A percentile compares a stretch with the other conserved stretches of the same genome.
Conservation (phyloP, 2,113 vertebrate species). For the Willisornis vidua region DNA sequence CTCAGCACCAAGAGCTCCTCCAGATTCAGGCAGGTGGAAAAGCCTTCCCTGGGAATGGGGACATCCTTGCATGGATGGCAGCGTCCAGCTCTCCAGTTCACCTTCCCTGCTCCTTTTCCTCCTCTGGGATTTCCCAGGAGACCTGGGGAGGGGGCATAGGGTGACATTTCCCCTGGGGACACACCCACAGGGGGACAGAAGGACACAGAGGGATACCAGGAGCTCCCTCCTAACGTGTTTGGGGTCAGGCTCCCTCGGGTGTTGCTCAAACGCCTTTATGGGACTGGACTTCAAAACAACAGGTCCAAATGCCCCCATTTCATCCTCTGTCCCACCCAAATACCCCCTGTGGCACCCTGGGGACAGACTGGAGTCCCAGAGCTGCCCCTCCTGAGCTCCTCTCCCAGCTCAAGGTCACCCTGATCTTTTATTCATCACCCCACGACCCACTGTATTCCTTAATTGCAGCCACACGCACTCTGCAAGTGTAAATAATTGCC, state of each 20-base stretch:
- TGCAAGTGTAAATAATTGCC: not conserved
- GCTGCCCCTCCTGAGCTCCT: not conserved
- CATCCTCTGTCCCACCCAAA: not conserved
- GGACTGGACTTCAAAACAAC: not conserved
- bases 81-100: not conserved
- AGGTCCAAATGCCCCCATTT: not conserved
- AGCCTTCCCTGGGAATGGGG: accelerated
- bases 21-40: not conserved
- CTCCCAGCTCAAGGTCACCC: not conserved
- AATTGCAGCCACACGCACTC: not conserved
- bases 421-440: not conserved
- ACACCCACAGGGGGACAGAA: not conserved
- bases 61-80: no score
- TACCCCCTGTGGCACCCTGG: accelerated
- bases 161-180: not conserved
- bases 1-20: not conserved
- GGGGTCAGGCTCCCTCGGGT: not conserved
- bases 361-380: accelerated
- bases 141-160: no score
- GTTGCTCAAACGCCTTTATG: not conserved
- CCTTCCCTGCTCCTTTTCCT: not conserved
- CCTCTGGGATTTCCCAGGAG: not conserved
- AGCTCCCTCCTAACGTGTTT: not conserved
- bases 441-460: not conserved
- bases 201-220: not conserved